Evolutionary conservation across 2,113 vertebrate species (phyloP), one percentile per base, ranked within the genome.

Genomic region (Climacteris rufus): DNA sequence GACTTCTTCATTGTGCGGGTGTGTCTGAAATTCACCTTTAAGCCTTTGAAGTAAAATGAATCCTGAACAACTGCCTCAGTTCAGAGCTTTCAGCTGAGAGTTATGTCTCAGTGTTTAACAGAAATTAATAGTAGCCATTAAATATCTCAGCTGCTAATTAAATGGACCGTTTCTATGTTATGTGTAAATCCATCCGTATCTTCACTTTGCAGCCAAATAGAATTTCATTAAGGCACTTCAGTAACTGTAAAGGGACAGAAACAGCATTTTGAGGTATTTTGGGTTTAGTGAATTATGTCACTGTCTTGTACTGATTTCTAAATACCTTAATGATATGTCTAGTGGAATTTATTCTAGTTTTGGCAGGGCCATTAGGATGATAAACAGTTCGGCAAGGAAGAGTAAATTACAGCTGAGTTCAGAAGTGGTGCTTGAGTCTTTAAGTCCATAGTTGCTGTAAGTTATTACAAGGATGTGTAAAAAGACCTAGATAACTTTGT

Each of bases 261-360:
- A 65, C 39, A 86, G 33, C 9, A 16, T 83, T 87, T 83, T n/a
- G n/a, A 44, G 42, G 15, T 90, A 61, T 82, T 94, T 40, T 31
- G 31, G 19, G n/a, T 77, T 86, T 80, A 78, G 54, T 89, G 64
- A 70, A 53, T 88, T 85, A 56, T 94, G 63, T 79, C 35, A 15
- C 44, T 87, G 31, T 71, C 61, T 89, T 72, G 74, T 81, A 66
- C 56, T 77, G 83, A 92, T 89, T 75, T 15, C 76, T 96, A 70
- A 96, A 94, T 77, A 63, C 71, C 80, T 92, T 83, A 84, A 89
- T 91, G 75, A 86, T 63, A 39, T 56, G 52, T 90, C 83, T 92
- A 49, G 44, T 79, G 65, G 69, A 87, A 87, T 77, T 95, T 87
- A 63, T 61, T 85, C 90, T 66, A 87, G 53, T 61, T 94, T 90